phyloP scores from a whole-genome alignment of 1,140 invertebrate species.

The Drosophila kepulauana region DNA sequence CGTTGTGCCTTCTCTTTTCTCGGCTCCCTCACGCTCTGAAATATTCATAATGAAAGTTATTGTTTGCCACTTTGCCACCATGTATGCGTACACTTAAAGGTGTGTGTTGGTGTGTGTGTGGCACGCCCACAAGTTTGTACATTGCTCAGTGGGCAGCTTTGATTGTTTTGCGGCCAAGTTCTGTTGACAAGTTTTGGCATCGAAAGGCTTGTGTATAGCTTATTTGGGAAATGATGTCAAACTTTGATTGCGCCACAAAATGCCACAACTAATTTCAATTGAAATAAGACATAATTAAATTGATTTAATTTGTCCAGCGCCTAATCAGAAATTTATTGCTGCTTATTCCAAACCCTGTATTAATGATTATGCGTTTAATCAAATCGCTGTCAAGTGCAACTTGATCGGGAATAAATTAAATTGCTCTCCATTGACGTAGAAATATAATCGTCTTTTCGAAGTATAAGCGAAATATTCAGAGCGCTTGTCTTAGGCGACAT shows the following conservation, averaged over 20 bases:
- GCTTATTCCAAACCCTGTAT: background rate
- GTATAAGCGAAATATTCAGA: background rate
- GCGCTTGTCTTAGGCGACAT: background rate
- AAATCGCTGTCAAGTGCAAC: background rate
- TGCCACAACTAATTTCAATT: slow-evolving; percentile 24
- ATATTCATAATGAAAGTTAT: slow-evolving; percentile 82
- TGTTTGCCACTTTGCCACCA: slow-evolving; percentile 58
- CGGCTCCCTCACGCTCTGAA: slow-evolving; percentile 36
- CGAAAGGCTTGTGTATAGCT: slow-evolving; percentile 42
- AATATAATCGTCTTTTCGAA: background rate
- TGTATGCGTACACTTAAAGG: background rate
- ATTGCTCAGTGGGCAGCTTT: slow-evolving; percentile 49
- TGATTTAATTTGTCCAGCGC: background rate
- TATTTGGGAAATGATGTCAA: slow-evolving; percentile 28
- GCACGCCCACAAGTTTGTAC: slow-evolving; percentile 50
- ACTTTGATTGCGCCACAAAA: slow-evolving; percentile 49
- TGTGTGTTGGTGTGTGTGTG: slow-evolving; percentile 16
- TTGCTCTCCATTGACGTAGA: background rate
- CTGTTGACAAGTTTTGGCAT: slow-evolving; percentile 51
- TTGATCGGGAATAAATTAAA: slow-evolving; percentile 5
- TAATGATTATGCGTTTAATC: background rate
- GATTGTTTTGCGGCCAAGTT: slow-evolving; percentile 71
- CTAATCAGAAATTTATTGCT: background rate
- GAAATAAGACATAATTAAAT: slow-evolving; percentile 20
- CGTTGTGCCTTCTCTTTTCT: background rate